These are phyloP conservation scores for Conomelus anceps DNA, from an alignment of 2,888 invertebrate species.

Conservation along the genomic window DNA sequence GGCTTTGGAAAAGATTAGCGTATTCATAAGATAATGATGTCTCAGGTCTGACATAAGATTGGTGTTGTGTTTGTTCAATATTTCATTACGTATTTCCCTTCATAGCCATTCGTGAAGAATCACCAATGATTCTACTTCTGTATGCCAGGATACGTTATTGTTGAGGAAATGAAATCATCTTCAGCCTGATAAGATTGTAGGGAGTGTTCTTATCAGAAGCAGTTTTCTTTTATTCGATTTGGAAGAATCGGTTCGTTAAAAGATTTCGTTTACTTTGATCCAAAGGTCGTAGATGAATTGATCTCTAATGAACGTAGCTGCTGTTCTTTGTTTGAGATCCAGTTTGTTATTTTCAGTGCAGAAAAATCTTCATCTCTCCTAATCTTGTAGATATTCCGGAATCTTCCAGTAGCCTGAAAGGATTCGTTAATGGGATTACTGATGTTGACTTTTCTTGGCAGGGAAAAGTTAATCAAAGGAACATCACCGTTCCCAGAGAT, in stretches of 20 bases:
- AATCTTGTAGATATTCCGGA: background rate
- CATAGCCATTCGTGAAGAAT: no score
- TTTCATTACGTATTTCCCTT: no score
- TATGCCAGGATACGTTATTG: background rate
- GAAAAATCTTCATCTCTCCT: background rate
- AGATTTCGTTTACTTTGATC: background rate
- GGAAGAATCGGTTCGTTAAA: background rate
- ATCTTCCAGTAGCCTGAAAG: background rate
- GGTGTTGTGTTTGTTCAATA: no score
- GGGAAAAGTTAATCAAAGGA: background rate
- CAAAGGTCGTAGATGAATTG: background rate
- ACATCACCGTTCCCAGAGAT: background rate
- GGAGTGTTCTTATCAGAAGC: background rate
- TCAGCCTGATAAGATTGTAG: background rate
- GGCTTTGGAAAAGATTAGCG: no score
- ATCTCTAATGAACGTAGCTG: background rate
- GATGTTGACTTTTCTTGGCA: background rate
- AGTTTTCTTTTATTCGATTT: background rate
- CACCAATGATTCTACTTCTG: background rate
- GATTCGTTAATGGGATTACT: background rate
- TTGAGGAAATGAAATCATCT: background rate
- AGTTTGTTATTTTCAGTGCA: background rate
- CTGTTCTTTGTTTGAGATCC: background rate
- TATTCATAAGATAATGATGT: no score
- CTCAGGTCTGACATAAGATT: no score